Percentiles rank a stretch among this genome's conserved stretches.
Conservation (phyloP, 1,140 invertebrate genomes). For the Heliconius hewitsoni region DNA sequence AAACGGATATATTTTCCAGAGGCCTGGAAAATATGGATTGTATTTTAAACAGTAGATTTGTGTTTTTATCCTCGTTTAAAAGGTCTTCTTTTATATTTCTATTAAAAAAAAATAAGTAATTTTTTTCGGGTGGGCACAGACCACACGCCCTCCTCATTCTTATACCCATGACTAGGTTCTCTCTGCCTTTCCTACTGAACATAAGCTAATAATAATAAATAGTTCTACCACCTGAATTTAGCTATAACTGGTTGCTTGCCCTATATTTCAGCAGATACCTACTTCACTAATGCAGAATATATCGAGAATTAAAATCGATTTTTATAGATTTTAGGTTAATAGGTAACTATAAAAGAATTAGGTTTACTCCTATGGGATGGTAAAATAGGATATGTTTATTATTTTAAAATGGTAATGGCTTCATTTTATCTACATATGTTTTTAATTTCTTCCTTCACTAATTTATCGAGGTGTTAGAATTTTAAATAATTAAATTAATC, state of each 20-base stretch:
- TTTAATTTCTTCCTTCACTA: not conserved
- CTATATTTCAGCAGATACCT: not conserved
- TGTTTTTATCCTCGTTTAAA: too few species aligned
- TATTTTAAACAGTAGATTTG: too few species aligned
- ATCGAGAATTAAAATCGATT: not conserved
- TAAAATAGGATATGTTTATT: not conserved
- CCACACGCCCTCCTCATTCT: too few species aligned
- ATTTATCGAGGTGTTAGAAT: too few species aligned
- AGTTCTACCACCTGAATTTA: not conserved
- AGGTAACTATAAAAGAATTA: conserved; percentile 7
- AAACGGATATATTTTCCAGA: too few species aligned
- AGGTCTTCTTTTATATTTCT: too few species aligned
- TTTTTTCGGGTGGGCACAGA: too few species aligned
- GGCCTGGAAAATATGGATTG: too few species aligned
- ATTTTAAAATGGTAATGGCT: not conserved
- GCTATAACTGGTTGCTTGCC: not conserved
- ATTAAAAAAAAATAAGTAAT: too few species aligned
- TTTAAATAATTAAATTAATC: too few species aligned
- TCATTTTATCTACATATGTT: not conserved
- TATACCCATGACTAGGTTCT: not conserved
- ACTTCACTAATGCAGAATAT: not conserved
- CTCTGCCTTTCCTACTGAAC: not conserved
- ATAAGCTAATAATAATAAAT: not conserved
- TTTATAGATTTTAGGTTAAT: conserved; percentile 8
- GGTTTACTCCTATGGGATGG: not conserved